Conservation (phyloP, 2,797 vertebrate genomes). For the Coregonus ussuriensis region DNA sequence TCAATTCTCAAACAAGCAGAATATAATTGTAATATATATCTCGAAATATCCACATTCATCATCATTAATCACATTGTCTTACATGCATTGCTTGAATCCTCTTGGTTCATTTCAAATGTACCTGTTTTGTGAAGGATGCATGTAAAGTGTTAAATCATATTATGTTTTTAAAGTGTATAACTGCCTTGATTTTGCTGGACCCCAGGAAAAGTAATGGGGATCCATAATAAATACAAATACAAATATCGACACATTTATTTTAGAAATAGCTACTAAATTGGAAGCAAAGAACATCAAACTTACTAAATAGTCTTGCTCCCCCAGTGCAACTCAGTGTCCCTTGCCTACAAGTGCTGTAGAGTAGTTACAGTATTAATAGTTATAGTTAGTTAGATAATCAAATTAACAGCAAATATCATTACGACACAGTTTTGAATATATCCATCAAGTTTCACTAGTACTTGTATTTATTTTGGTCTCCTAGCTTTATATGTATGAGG, state of each 20-base stretch:
- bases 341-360: slow-evolving; percentile 77
- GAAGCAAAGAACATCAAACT: slow-evolving; percentile 27
- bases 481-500: not conserved
- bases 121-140: slow-evolving; percentile 1
- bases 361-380: not conserved
- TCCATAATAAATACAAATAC: no score
- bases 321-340: slow-evolving; percentile 80
- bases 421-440: not conserved
- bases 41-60: not conserved
- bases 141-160: not conserved
- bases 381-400: not conserved
- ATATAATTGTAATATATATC: not conserved
- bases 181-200: no score
- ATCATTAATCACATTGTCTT: not conserved
- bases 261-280: not conserved
- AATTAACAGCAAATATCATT: not conserved
- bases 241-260: not conserved
- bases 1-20: not conserved
- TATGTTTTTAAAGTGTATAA: no score
- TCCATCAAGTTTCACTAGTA: not conserved
- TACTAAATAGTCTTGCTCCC: slow-evolving; percentile 54
- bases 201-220: no score
- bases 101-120: not conserved
- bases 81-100: not conserved
- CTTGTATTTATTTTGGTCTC: not conserved